These are phyloP conservation scores for Oryzaephilus surinamensis DNA, from an alignment of 1,140 invertebrate species.

Conservation along the genomic window DNA sequence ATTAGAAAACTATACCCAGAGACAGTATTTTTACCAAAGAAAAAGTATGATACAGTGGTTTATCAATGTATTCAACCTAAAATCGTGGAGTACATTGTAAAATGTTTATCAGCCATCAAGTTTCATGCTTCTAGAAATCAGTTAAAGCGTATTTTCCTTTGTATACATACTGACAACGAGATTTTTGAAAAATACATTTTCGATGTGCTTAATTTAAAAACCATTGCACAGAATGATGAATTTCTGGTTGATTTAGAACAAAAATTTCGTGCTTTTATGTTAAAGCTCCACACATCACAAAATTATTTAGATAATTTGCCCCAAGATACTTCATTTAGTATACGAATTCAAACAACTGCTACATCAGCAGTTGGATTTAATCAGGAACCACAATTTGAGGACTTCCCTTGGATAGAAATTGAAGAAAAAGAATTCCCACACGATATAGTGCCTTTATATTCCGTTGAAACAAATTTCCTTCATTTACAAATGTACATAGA, in stretches of 20 bases:
- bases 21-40: conserved; percentile 41
- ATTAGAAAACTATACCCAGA: conserved; percentile 43
- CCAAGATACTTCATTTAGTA: conserved; percentile 21
- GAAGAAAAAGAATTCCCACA: neutral
- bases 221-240: conserved; percentile 16
- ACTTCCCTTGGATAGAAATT: conserved; percentile 24
- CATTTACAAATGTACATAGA: conserved; percentile 25
- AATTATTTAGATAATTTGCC: conserved; percentile 16
- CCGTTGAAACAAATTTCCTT: conserved; percentile 16
- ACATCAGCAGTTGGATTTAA: conserved; percentile 24
- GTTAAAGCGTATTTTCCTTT: conserved; percentile 18
- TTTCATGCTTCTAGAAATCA: conserved; percentile 20
- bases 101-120: conserved; percentile 34
- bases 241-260: conserved; percentile 23
- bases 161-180: conserved; percentile 13
- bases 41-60: conserved; percentile 41
- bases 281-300: conserved; percentile 21
- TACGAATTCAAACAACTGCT: conserved; percentile 19
- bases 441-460: conserved; percentile 24
- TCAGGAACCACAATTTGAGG: conserved; percentile 18
- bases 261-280: conserved; percentile 19
- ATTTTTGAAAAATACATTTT: conserved; percentile 21
- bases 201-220: conserved; percentile 6
- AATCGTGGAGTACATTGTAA: conserved; percentile 42
- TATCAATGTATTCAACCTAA: conserved; percentile 43